Evolutionary conservation across 2,888 invertebrate genomes (phyloP).

Genomic region (Rhaphigaster nebulosa): DNA sequence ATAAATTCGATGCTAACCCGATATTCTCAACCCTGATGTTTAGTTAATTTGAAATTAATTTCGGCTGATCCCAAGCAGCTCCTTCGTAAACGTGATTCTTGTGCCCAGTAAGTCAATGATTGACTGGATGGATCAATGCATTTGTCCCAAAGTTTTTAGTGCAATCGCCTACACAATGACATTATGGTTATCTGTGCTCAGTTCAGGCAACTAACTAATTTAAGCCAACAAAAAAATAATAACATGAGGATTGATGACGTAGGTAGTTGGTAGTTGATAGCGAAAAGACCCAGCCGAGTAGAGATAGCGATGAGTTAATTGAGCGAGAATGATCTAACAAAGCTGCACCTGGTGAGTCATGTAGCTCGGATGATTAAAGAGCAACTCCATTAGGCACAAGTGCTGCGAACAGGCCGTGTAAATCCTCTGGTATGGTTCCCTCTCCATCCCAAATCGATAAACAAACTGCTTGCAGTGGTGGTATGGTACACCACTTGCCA

Average conservation of each 20-base stretch:
- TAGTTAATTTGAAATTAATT: too few relatives aligned
- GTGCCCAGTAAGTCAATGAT: too few relatives aligned
- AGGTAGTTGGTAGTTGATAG: neutral
- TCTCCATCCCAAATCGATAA: neutral
- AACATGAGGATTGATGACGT: neutral
- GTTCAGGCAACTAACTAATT: too few relatives aligned
- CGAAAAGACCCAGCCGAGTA: neutral
- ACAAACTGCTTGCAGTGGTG: neutral
- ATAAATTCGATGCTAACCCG: too few relatives aligned
- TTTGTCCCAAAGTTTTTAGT: too few relatives aligned
- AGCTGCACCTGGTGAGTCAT: conserved; percentile 28
- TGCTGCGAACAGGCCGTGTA: neutral
- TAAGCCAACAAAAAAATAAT: neutral
- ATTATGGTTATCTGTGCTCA: too few relatives aligned
- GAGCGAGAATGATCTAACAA: neutral
- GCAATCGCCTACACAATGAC: too few relatives aligned
- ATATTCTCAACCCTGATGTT: too few relatives aligned
- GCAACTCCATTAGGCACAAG: neutral
- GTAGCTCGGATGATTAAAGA: conserved; percentile 9
- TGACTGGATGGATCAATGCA: too few relatives aligned
- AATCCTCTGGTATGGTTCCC: neutral
- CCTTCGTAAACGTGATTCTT: too few relatives aligned
- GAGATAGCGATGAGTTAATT: neutral
- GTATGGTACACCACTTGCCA: neutral
- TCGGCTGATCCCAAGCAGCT: too few relatives aligned